Base-by-base conservation (phyloP, 2,888 invertebrate genomes). In the Philonicus albiceps region DNA sequence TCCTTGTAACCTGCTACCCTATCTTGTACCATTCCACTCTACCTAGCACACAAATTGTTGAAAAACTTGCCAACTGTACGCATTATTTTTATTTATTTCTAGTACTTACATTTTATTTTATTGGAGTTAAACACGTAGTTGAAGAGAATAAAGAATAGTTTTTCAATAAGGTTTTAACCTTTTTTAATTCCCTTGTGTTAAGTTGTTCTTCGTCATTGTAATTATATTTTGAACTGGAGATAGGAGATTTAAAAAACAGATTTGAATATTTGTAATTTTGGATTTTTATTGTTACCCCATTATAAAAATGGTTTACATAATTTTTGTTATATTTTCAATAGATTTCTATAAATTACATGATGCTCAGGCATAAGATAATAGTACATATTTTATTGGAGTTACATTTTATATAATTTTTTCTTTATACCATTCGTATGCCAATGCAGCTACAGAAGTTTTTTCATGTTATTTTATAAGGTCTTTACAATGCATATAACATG, bases 301-400 rank as follows among this genome's bases (percentile, higher is more conserved):
- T 87, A 87, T 87, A 86, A 87, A 87, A 87, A 87, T 87, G 87
- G 87, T 86, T 83, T 87, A 86, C 81, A 87, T 87, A 87, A 43
- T 64, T 73, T 83, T 30, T 19, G n/a, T 55, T 27, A 19, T 30
- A 55, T 27, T 80, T 83, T 73, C 73, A 73, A 84, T 84, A 84
- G 43, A 27, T 73, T 73, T 84, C 73, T 73, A 84, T 73, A 73
- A 31, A 84, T 84, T 84, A 84, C 43, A 73, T 84, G 84, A 73
- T 84, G 43, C 73, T 73, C 84, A 73, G 53, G 73, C 84, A 84
- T 84, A 84, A 84, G 84, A 73, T 78, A 43, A 78, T 49, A 43
- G 27, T 43, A 27, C 49, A 49, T 49, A 49, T 8, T 64, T 64
- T 64, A 30, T 72, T 84, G 72, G 84, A 84, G 55, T 84, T 84